Conservation (phyloP, 2,888 invertebrate genomes). For the Tinea pellionella region DNA sequence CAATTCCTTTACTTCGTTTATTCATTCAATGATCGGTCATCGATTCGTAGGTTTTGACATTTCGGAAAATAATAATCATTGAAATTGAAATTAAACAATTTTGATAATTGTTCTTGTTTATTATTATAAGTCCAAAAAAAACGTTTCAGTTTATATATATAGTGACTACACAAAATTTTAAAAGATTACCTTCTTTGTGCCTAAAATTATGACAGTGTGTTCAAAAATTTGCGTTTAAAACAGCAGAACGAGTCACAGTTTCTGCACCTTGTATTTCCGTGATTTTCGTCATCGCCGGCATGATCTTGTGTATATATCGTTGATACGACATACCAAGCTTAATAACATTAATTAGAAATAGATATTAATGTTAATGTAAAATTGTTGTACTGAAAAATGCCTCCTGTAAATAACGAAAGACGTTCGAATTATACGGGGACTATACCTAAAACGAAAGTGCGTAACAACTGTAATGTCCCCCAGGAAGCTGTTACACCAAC, state of each 20-base stretch:
- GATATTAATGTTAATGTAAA: neutral
- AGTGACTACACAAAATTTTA: too few species aligned
- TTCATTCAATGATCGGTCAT: too few species aligned
- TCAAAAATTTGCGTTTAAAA: too few species aligned
- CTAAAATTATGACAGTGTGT: too few species aligned
- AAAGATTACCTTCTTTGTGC: too few species aligned
- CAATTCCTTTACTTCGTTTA: too few species aligned
- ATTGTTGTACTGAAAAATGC: conserved; percentile 19
- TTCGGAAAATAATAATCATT: too few species aligned
- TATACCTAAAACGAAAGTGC: conserved; percentile 74
- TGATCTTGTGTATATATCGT: neutral
- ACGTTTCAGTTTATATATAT: too few species aligned
- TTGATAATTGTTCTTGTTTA: too few species aligned
- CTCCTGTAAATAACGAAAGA: conserved; percentile 59
- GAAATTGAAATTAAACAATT: too few species aligned
- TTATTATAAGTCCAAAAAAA: too few species aligned
- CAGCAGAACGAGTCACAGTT: neutral
- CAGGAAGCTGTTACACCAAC: conserved; percentile 73
- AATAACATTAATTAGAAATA: neutral
- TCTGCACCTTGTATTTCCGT: neutral
- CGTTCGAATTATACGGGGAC: conserved; percentile 72
- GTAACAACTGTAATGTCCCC: conserved; percentile 70
- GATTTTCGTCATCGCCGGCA: neutral
- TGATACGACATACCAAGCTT: neutral
- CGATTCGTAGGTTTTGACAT: too few species aligned